Conservation (phyloP, 1,140 invertebrate species). For the Tetramorium parvispinum region DNA sequence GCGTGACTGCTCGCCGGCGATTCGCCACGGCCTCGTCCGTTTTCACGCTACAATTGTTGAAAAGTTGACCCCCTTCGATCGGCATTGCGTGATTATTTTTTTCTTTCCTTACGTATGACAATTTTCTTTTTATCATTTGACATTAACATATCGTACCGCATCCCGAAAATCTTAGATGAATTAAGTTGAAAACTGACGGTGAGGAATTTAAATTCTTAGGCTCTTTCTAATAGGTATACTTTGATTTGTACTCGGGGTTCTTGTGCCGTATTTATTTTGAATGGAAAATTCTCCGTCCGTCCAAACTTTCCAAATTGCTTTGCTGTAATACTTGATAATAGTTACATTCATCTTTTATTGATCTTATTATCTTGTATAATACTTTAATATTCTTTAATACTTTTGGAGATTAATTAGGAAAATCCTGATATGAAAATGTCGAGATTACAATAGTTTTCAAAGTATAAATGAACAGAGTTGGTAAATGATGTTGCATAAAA, state of each 20-base stretch:
- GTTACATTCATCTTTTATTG: neutral
- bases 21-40: slow-evolving; percentile 79
- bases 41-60: slow-evolving; percentile 78
- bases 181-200: neutral
- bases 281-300: neutral
- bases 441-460: neutral
- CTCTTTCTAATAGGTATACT: neutral
- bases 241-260: neutral
- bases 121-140: neutral
- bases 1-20: slow-evolving; percentile 81
- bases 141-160: neutral
- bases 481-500: neutral
- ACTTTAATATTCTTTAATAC: neutral
- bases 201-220: neutral
- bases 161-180: neutral
- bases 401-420: neutral
- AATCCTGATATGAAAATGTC: neutral
- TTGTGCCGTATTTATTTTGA: neutral
- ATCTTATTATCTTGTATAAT: neutral
- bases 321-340: neutral
- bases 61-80: slow-evolving; percentile 76
- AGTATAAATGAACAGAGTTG: neutral
- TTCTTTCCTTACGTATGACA: neutral
- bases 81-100: slow-evolving; percentile 29
- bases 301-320: neutral